A percentile compares a stretch with the other conserved stretches of the same genome.
phyloP scores from a whole-genome alignment of 2,888 invertebrate species.

The Pollenia amentaria region DNA sequence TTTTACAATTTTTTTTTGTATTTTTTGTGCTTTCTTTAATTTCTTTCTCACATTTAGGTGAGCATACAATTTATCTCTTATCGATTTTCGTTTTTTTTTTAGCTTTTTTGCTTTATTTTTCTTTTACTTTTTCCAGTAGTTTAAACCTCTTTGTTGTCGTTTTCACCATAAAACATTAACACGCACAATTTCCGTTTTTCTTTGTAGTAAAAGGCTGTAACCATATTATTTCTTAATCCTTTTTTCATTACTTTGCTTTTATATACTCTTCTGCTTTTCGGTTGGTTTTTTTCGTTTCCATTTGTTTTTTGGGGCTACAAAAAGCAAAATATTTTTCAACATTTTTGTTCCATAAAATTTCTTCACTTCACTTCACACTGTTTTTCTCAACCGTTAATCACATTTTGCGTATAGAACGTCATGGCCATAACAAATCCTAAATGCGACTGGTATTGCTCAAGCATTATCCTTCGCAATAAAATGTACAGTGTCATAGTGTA shows the following conservation, averaged over 20 bases:
- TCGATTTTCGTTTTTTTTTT: slow-evolving; percentile 68
- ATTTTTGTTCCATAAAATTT: slow-evolving; percentile 54
- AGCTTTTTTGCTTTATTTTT: slow-evolving; percentile 36
- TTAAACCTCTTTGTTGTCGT: slow-evolving; percentile 44
- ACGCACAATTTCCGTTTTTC: slow-evolving; percentile 71
- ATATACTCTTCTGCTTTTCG: slow-evolving; percentile 37
- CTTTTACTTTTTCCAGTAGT: slow-evolving; percentile 51
- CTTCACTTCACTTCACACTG: slow-evolving; percentile 9
- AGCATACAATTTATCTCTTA: slow-evolving; percentile 72
- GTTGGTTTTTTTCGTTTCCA: slow-evolving; percentile 35
- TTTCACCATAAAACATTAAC: slow-evolving; percentile 68
- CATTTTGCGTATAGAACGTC: slow-evolving; percentile 55
- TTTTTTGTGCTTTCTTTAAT: slow-evolving; percentile 54
- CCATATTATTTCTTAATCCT: slow-evolving; percentile 67
- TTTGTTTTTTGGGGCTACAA: slow-evolving; percentile 51
- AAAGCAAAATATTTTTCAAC: slow-evolving; percentile 37
- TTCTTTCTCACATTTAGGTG: slow-evolving; percentile 67
- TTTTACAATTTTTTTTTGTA: neutral
- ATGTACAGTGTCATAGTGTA: slow-evolving; percentile 41
- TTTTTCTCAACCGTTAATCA: slow-evolving; percentile 1
- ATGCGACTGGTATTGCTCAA: slow-evolving; percentile 68
- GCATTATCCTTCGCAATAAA: slow-evolving; percentile 62
- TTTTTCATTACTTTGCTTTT: slow-evolving; percentile 63
- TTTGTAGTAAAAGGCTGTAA: slow-evolving; percentile 57
- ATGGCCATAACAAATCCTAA: slow-evolving; percentile 63